Percentiles rank a stretch among this genome's conserved stretches.
phyloP scores from a whole-genome alignment of 2,113 vertebrate genomes.

The Pongo abelii region DNA sequence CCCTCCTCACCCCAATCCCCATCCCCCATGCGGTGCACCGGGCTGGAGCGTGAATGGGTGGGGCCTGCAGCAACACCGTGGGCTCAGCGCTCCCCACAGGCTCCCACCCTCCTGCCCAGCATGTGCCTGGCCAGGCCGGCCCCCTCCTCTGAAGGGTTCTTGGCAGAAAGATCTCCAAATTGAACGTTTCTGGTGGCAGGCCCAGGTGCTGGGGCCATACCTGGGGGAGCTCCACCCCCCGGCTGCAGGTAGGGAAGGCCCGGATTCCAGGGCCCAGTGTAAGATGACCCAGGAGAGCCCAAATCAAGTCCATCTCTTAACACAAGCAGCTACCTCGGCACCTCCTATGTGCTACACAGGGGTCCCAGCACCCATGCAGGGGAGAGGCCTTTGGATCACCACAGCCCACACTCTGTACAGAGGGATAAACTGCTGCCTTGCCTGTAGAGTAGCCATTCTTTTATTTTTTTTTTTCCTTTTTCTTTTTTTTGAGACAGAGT shows the following conservation, averaged over 20 bases:
- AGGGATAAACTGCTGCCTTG: no score
- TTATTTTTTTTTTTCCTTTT: no score
- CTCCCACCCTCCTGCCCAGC: not conserved
- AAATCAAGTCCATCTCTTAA: fast-evolving
- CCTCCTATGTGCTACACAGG: not conserved
- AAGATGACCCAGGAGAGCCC: no score
- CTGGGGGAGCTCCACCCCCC: not conserved
- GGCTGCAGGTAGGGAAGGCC: not conserved
- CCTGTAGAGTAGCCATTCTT: no score
- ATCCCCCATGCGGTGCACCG: no score
- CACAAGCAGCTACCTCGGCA: fast-evolving
- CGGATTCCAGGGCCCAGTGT: not conserved
- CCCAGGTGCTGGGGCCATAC: not conserved
- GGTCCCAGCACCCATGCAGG: not conserved
- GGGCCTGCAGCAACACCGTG: no score
- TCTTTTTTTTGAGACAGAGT: no score
- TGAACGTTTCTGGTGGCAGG: not conserved
- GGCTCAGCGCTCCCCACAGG: not conserved
- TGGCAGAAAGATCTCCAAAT: not conserved
- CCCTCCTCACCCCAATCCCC: no score
- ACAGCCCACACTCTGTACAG: not conserved
- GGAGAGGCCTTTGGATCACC: not conserved
- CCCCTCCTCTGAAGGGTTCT: not conserved
- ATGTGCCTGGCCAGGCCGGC: fast-evolving
- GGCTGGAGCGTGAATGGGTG: no score